These are phyloP conservation scores for Clanis bilineata DNA, from an alignment of 2,888 invertebrate species.

Conservation along the genomic window DNA sequence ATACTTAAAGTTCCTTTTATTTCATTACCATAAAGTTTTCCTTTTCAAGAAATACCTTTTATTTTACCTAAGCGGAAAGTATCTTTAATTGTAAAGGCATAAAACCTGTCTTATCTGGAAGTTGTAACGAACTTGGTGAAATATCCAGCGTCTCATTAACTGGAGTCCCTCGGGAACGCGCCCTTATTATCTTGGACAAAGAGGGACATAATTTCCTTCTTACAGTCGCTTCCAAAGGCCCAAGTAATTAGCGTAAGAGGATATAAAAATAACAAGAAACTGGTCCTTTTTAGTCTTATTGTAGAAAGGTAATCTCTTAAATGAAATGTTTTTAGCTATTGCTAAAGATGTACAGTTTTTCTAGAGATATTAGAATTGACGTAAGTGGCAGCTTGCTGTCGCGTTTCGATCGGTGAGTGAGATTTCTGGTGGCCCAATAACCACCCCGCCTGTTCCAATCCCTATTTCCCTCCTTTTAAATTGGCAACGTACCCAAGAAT, in stretches of 20 bases:
- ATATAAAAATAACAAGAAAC: not conserved
- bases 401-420: too few relatives aligned
- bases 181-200: slow-evolving; percentile 10
- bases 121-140: not conserved
- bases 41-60: not conserved
- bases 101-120: not conserved
- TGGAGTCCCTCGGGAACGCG: slow-evolving; percentile 5
- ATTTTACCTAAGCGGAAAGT: not conserved
- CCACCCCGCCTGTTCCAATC: too few relatives aligned
- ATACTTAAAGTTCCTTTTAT: not conserved
- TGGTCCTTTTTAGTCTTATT: not conserved
- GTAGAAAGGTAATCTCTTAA: not conserved
- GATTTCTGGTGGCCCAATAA: too few relatives aligned
- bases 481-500: too few relatives aligned
- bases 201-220: slow-evolving; percentile 13
- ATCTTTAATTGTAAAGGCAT: not conserved
- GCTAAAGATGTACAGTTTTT: too few relatives aligned
- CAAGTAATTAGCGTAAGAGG: not conserved
- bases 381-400: too few relatives aligned
- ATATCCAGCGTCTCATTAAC: slow-evolving; percentile 13
- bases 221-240: not conserved
- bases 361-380: too few relatives aligned
- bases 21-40: not conserved
- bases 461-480: too few relatives aligned
- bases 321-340: too few relatives aligned